phyloP scores from a whole-genome alignment of 2,113 vertebrate species.

The Asarcornis scutulata region DNA sequence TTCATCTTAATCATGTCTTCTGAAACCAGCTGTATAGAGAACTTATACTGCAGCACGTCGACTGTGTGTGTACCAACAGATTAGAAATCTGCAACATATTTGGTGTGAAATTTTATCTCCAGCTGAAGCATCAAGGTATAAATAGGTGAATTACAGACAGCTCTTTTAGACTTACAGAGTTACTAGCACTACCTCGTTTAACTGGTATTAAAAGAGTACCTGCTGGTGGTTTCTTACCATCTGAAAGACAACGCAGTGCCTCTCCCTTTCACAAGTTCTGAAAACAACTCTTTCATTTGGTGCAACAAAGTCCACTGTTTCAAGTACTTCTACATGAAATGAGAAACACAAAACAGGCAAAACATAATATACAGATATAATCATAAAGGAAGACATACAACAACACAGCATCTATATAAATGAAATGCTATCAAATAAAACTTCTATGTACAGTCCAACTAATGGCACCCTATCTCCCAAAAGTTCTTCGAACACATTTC shows the following conservation, averaged over 20 bases:
- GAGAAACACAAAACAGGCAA: slow-evolving; percentile 14
- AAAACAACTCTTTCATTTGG: slow-evolving; percentile 94
- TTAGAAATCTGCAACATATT: not conserved
- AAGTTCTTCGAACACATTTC: not conserved
- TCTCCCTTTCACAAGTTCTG: slow-evolving; percentile 90
- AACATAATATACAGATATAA: not conserved
- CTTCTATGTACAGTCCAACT: not conserved
- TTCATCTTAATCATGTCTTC: not conserved
- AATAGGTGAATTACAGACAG: not conserved
- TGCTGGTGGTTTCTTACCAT: slow-evolving; percentile 81
- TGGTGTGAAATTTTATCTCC: not conserved
- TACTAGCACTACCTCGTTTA: not conserved
- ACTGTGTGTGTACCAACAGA: not conserved
- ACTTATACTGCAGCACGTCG: not conserved
- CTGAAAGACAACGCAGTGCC: slow-evolving; percentile 87
- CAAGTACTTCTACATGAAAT: slow-evolving; percentile 81
- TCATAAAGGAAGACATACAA: not conserved
- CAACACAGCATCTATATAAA: not conserved
- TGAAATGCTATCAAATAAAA: not conserved
- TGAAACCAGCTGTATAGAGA: not conserved
- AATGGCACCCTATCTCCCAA: not conserved
- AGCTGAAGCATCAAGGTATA: not conserved
- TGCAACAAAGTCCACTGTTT: slow-evolving; percentile 93
- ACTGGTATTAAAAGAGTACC: not conserved
- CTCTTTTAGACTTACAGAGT: not conserved